These are phyloP conservation scores for Phragmatobia fuliginosa DNA, from an alignment of 2,888 invertebrate genomes.

Conservation along the genomic window DNA sequence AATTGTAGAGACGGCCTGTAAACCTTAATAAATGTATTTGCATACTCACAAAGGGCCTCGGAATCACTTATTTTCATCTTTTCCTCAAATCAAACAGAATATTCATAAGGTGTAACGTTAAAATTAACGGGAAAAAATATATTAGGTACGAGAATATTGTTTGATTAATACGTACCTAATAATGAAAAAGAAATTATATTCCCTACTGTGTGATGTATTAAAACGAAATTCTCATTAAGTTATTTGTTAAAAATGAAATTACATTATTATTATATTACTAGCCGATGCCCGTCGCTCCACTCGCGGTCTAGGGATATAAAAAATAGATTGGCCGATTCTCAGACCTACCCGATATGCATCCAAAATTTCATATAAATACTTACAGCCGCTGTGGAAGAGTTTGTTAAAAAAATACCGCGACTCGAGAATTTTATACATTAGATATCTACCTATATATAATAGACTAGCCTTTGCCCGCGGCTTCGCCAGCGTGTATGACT, in stretches of 20 bases:
- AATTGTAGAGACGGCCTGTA: conserved; percentile 36
- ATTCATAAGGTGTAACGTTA: conserved; percentile 30
- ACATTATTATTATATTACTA: no score
- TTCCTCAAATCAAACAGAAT: conserved; percentile 45
- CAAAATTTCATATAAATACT: no score
- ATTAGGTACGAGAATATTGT: conserved; percentile 17
- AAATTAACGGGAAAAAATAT: conserved; percentile 16
- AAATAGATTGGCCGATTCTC: no score
- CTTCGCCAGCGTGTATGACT: no score
- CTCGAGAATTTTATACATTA: no score
- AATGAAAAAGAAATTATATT: conserved; percentile 10
- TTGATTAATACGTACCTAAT: conserved; percentile 7
- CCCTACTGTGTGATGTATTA: neutral
- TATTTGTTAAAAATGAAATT: neutral
- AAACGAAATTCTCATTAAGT: neutral
- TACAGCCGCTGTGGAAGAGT: no score
- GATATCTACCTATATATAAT: no score
- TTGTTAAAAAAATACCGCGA: no score
- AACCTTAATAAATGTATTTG: conserved; percentile 49
- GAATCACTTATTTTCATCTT: conserved; percentile 44
- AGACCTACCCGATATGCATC: no score
- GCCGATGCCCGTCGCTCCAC: no score
- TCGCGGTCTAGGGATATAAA: no score
- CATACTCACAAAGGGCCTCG: conserved; percentile 46
- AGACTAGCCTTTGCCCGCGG: no score